phyloP scores from a whole-genome alignment of 2,113 vertebrate species.

The Muntiacus muntjak region DNA sequence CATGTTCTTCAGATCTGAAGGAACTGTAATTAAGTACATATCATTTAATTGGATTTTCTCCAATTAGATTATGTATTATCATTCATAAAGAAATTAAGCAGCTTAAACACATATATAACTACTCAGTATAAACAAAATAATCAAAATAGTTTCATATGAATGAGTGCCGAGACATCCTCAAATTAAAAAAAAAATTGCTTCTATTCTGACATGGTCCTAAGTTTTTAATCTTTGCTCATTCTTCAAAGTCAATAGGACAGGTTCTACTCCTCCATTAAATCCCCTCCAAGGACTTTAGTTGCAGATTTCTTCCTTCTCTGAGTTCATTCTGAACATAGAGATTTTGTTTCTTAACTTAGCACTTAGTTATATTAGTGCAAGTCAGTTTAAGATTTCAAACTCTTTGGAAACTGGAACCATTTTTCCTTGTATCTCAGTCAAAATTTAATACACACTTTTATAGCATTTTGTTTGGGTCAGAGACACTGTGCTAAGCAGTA shows the following conservation, averaged over 20 bases:
- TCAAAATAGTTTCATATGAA: neutral
- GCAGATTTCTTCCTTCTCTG: neutral
- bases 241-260: neutral
- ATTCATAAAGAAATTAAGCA: neutral
- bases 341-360: neutral
- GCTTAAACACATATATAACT: neutral
- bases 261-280: neutral
- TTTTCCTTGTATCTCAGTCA: neutral
- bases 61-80: neutral
- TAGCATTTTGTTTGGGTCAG: neutral
- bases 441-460: neutral
- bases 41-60: conserved; percentile 3
- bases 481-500: neutral
- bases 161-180: neutral
- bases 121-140: conserved; percentile 19
- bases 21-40: neutral
- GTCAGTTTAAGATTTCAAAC: neutral
- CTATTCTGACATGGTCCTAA: neutral
- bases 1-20: neutral
- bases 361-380: neutral
- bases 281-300: neutral
- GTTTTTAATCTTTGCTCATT: neutral
- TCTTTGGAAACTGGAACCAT: neutral
- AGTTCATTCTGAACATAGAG: neutral
- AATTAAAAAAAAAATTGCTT: neutral